Evolutionary conservation across 2,888 invertebrate species (phyloP).

Genomic region (Hedya salicella): DNA sequence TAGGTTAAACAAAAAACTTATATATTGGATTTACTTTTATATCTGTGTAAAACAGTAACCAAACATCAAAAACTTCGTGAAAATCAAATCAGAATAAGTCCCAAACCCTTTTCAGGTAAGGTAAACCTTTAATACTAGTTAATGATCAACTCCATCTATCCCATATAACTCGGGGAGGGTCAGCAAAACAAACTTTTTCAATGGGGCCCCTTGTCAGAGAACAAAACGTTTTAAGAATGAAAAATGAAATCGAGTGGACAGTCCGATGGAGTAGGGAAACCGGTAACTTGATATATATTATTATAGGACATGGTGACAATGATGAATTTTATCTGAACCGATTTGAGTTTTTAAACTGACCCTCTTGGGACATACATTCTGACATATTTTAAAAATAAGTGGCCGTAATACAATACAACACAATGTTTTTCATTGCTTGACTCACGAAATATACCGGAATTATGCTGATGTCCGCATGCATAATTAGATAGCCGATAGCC

Average conservation of each 20-base stretch:
- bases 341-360: not conserved
- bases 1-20: too few relatives aligned
- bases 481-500: too few relatives aligned
- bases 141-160: constrained; percentile 66
- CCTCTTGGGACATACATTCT: not conserved
- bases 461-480: too few relatives aligned
- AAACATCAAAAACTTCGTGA: not conserved
- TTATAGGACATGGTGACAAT: constrained; percentile 16
- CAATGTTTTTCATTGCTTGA: too few relatives aligned
- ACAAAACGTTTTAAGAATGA: constrained; percentile 80
- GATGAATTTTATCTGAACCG: constrained; percentile 23
- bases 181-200: constrained; percentile 71
- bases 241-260: constrained; percentile 84
- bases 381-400: too few relatives aligned
- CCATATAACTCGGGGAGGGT: constrained; percentile 70
- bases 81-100: constrained; percentile 18
- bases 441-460: too few relatives aligned
- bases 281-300: constrained; percentile 51
- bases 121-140: constrained; percentile 60
- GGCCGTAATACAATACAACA: not conserved
- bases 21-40: too few relatives aligned
- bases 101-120: constrained; percentile 36
- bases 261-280: constrained; percentile 50
- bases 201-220: constrained; percentile 77
- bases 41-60: not conserved